Base-by-base conservation (phyloP, 2,888 invertebrate species). In the Digitonthophagus gazella region DNA sequence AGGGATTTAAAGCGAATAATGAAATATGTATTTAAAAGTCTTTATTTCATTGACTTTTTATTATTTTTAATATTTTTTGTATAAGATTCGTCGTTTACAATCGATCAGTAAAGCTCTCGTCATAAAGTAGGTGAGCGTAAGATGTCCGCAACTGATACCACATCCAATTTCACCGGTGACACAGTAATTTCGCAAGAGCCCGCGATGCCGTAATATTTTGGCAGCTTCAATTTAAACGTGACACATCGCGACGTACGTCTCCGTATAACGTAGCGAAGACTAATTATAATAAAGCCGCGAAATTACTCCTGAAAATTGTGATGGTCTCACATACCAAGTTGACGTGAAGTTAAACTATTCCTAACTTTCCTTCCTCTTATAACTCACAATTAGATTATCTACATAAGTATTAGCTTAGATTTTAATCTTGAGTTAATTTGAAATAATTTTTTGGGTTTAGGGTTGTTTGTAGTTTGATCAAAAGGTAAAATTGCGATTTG, bases 231-330 rank as follows among this genome's bases (percentile, higher is more conserved):
- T 61, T 61, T 61, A 61, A 44, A 61, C 61, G 61, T 61, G 61
- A 61, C 61, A 20, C 19, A 61, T 19, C 19, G 20, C 19, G n/a
- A 61, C 61, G 65, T 61, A 54, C 55, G 16, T 65, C 20, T 54
- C 57, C 15, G 28, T 68, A 61, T 65, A 65, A 68, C 64, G 64
- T 19, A 58, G 61, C 18, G 18, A 19, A 20, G 61, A 65, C 65
- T 68, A 65, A 65, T 61, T 66, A 61, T 58, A 68, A 68, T 66
- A 58, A 68, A 66, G 54, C 65, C 61, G 15, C 65, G 65, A 65
- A 44, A 64, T 58, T 65, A 65, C 65, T 68, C 58, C 65, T 19
- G 54, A 68, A 61, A 65, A 65, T 16, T 58, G 58, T 44, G 20
- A 65, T 28, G 22, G 18, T 16, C 22, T 20, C 28, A 44, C 28